Conservation (phyloP, 2,113 vertebrate species). For the Neolamprologus falcicula region DNA sequence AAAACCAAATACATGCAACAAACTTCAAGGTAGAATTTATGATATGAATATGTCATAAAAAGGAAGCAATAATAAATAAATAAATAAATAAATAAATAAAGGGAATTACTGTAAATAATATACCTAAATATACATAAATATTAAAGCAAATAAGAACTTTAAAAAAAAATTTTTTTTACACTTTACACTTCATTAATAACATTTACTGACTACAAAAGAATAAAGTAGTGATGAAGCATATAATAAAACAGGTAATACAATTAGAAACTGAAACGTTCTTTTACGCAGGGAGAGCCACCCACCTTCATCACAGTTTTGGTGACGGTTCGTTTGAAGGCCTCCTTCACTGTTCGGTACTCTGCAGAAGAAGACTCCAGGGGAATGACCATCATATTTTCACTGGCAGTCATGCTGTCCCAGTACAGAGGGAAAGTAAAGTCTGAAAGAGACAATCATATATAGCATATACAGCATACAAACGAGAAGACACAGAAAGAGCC, state of each 20-base stretch:
- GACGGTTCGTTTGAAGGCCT: constrained; percentile 28
- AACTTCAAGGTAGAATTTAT: neutral
- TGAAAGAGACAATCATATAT: neutral
- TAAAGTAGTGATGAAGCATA: neutral
- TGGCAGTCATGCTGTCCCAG: constrained; percentile 50
- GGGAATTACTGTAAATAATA: neutral
- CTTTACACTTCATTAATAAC: neutral
- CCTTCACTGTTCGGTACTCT: constrained; percentile 42
- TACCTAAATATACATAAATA: neutral
- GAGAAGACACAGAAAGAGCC: neutral
- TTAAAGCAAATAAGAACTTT: neutral
- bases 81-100: neutral
- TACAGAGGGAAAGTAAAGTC: constrained; percentile 51
- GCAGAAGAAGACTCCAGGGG: neutral
- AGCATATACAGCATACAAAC: neutral
- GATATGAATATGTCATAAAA: neutral
- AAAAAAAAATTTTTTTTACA: accelerated
- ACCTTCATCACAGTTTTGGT: constrained; percentile 23
- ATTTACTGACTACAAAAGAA: neutral
- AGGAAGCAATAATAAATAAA: neutral
- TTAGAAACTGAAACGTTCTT: neutral
- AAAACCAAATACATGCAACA: neutral
- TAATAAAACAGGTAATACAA: neutral
- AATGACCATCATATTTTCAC: neutral
- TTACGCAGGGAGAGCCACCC: neutral